A percentile compares a stretch with the other conserved stretches of the same genome.
phyloP scores from a whole-genome alignment of 2,888 invertebrate species.

The Mimachlamys varia region DNA sequence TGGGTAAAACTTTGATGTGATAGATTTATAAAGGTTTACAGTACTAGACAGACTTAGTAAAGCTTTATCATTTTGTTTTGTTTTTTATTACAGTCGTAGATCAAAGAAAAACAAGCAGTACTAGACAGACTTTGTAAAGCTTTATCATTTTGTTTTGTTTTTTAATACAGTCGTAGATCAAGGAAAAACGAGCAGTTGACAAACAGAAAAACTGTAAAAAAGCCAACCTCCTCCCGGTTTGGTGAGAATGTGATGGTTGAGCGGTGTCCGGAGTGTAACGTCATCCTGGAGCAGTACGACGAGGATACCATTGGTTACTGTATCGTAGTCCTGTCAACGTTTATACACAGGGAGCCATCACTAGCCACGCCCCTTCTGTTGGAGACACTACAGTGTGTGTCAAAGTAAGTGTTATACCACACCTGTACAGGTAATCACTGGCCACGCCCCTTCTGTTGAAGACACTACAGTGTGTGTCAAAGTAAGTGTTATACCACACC shows the following conservation, averaged over 20 bases:
- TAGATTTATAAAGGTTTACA: too few relatives aligned
- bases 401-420: slow-evolving; percentile 85
- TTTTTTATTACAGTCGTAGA: slow-evolving; percentile 60
- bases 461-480: background rate
- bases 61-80: slow-evolving; percentile 8
- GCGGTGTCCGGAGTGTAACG: slow-evolving; percentile 94
- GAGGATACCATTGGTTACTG: slow-evolving; percentile 98
- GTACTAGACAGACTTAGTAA: background rate
- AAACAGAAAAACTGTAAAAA: slow-evolving; percentile 65
- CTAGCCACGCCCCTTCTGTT: slow-evolving; percentile 96
- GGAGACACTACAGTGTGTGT: slow-evolving; percentile 93
- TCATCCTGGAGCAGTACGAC: slow-evolving; percentile 88
- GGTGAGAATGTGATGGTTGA: slow-evolving; percentile 78
- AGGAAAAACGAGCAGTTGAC: slow-evolving; percentile 74
- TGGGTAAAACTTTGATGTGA: too few relatives aligned
- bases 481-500: too few relatives aligned
- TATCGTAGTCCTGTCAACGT: slow-evolving; percentile 96
- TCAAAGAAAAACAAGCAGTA: slow-evolving; percentile 72
- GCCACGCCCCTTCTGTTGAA: background rate
- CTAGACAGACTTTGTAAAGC: background rate
- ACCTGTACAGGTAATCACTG: background rate
- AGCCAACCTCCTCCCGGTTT: slow-evolving; percentile 62
- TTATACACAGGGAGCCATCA: slow-evolving; percentile 97
- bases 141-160: slow-evolving; percentile 8
- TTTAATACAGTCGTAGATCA: slow-evolving; percentile 63